Evolutionary conservation across 2,888 invertebrate species (phyloP), one percentile per base, ranked within the genome.

Genomic region (Nomada lathburiana): DNA sequence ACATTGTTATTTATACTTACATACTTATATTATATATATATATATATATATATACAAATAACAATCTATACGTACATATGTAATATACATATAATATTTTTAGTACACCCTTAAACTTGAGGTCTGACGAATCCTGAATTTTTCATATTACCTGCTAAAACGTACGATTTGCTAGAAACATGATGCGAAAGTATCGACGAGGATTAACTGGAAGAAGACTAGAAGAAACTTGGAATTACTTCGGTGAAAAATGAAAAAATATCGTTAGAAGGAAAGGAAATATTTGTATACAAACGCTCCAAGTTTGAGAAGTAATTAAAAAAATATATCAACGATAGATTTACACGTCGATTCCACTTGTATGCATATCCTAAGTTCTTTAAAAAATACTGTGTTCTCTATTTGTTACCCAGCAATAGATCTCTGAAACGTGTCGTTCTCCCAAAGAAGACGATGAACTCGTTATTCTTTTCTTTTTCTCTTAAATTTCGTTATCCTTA

Each of bases 121-220:
- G 93, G 93, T 93, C 93, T 93, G 92, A 91, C 90, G 89, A 92
- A 93, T 93, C 93, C 93, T 93, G 93, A 93, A 93, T 93, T 91
- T 86, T 89, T 89, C 88, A 79, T 88, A 80, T 89, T 90, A 89
- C 81, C 86, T 89, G 82, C 90, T 89, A 89, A 64, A 88, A 84
- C 84, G 84, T 83, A 76, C 82, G 67, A 82, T 50, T 60, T 73
- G 82, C 76, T 81, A 89, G 81, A 88, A 80, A 86, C 65, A 85
- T 74, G 81, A 88, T 80, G 88, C 84, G 71, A 67, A 85, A 81
- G 68, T 55, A 72, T 60, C 29, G 53, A 70, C 63, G 64, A 72
- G 47, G 50, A 69, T 73, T 52, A n/a, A 60, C 76, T 75, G 59
- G 59, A 74, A 85, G 83, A 79, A 83, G 74, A 84, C 64, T 65